Evolutionary conservation across 2,797 vertebrate genomes (phyloP).

Genomic region (Ctenopoma multispine): DNA sequence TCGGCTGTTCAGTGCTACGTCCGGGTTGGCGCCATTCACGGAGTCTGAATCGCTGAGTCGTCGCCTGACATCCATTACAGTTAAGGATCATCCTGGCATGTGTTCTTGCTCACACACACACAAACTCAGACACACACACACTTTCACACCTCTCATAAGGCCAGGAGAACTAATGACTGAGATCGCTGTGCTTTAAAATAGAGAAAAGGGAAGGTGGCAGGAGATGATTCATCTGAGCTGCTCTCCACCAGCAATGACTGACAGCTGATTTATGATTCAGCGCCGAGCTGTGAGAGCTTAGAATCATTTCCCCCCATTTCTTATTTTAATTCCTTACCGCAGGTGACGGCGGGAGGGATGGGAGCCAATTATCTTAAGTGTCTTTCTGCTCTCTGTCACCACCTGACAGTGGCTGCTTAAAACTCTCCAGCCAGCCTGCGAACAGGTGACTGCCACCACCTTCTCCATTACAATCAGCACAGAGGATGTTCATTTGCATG

Average conservation of each 20-base stretch:
- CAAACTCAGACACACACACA: neutral
- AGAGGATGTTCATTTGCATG: conserved; percentile 23
- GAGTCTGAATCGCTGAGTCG: conserved; percentile 65
- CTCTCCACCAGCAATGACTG: conserved; percentile 63
- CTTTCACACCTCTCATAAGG: conserved; percentile 60
- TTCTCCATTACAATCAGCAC: conserved; percentile 54
- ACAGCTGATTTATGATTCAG: conserved; percentile 78
- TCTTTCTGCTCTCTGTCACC: conserved; percentile 74
- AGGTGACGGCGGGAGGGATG: conserved; percentile 75
- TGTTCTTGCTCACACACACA: conserved; percentile 20
- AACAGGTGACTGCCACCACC: conserved; percentile 50
- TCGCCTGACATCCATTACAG: conserved; percentile 79
- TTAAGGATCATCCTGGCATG: conserved; percentile 77
- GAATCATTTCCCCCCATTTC: conserved; percentile 77
- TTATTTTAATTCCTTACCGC: conserved; percentile 81
- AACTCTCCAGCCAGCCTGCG: conserved; percentile 34
- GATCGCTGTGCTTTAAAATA: conserved; percentile 66
- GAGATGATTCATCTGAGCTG: conserved; percentile 74
- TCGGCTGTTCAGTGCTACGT: conserved; percentile 48
- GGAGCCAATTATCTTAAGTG: conserved; percentile 83
- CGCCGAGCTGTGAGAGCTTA: conserved; percentile 72
- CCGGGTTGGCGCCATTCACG: conserved; percentile 67
- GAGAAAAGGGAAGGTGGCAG: conserved; percentile 59
- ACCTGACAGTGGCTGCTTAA: conserved; percentile 57
- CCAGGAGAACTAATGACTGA: conserved; percentile 77